phyloP scores from a whole-genome alignment of 2,888 invertebrate genomes.

The Caenorhabditis sp. region DNA sequence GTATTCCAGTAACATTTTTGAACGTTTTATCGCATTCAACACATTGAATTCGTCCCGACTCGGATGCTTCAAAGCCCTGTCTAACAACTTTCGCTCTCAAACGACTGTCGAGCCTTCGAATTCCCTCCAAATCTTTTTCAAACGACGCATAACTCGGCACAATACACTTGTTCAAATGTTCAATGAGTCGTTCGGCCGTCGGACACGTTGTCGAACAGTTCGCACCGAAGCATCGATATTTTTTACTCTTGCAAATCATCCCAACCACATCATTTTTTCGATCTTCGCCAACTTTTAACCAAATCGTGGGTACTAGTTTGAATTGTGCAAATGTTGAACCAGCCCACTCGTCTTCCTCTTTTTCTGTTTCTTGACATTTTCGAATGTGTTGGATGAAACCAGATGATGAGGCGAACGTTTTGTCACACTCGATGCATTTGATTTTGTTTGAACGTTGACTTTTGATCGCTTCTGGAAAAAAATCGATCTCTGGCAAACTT shows the following conservation, averaged over 20 bases:
- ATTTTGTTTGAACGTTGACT: constrained; percentile 4
- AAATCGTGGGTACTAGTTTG: constrained; percentile 8
- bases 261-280: constrained; percentile 9
- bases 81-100: background rate
- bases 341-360: background rate
- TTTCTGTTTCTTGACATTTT: constrained; percentile 9
- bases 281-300: constrained; percentile 12
- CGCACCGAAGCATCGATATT: background rate
- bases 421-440: constrained; percentile 17
- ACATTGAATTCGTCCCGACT: constrained; percentile 2
- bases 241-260: constrained; percentile 8
- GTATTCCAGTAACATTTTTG: background rate
- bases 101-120: constrained; percentile 18
- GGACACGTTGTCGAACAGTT: background rate
- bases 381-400: constrained; percentile 14
- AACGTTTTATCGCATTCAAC: constrained; percentile 15
- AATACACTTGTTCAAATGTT: constrained; percentile 15
- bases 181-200: background rate
- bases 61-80: constrained; percentile 8
- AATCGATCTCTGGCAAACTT: background rate
- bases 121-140: constrained; percentile 15
- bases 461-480: constrained; percentile 3
- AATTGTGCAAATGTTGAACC: background rate
- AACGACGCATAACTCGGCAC: background rate
- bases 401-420: constrained; percentile 6